Conservation (phyloP, 2,797 vertebrate genomes). For the Hydrolagus colliei region DNA sequence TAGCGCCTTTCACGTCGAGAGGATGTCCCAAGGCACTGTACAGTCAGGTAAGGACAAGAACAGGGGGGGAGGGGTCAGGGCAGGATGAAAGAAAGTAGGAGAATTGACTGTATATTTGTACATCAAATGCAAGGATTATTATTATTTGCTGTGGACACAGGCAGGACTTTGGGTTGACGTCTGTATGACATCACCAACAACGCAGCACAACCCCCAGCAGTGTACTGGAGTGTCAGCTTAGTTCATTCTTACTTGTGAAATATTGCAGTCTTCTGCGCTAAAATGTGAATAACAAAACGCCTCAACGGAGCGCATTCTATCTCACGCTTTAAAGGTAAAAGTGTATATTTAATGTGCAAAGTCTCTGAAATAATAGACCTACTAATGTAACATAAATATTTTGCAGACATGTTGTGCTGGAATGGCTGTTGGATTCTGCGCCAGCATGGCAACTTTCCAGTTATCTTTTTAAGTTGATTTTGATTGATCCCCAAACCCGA, state of each 20-base stretch:
- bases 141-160: background rate
- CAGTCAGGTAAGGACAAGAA: too few species aligned
- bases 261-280: constrained; percentile 23
- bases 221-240: too few species aligned
- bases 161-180: too few species aligned
- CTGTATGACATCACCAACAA: too few species aligned
- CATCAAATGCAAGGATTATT: constrained; percentile 10
- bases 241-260: background rate
- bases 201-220: too few species aligned
- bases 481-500: constrained; percentile 14
- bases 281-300: constrained; percentile 37
- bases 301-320: too few species aligned
- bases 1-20: too few species aligned
- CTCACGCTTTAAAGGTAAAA: too few species aligned
- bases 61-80: too few species aligned
- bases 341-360: background rate
- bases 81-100: too few species aligned
- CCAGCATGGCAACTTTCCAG: background rate
- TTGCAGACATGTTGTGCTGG: background rate
- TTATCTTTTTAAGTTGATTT: constrained; percentile 13
- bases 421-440: constrained; percentile 1
- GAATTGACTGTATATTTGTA: too few species aligned
- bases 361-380: background rate
- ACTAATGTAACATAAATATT: background rate
- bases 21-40: too few species aligned